These are phyloP conservation scores for Circaetus gallicus DNA, from an alignment of 2,113 vertebrate genomes.

Conservation along the genomic window DNA sequence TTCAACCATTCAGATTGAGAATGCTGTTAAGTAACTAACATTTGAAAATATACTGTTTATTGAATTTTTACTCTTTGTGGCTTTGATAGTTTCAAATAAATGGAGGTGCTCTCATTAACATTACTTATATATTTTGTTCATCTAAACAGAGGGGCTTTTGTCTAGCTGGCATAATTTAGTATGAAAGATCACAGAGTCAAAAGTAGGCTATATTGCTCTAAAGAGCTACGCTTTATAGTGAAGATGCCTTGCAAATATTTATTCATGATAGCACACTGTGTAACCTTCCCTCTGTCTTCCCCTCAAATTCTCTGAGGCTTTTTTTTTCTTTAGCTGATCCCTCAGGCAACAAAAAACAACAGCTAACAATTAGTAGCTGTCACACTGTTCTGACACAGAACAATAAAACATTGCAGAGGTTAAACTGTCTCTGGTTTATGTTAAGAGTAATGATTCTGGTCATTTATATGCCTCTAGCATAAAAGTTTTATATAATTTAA, in stretches of 20 bases:
- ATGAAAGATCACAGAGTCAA: neutral
- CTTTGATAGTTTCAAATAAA: neutral
- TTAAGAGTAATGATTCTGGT: neutral
- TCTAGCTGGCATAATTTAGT: neutral
- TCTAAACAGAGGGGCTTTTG: neutral
- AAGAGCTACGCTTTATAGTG: neutral
- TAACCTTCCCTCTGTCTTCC: neutral
- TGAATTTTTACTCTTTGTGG: neutral
- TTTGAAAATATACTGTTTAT: neutral
- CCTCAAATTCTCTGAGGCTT: neutral
- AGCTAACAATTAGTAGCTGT: constrained; percentile 17
- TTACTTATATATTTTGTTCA: neutral
- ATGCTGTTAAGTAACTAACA: neutral
- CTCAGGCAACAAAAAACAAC: neutral
- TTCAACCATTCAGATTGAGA: neutral
- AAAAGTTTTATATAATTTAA: neutral
- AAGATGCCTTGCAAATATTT: constrained; percentile 19
- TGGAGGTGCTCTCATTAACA: neutral
- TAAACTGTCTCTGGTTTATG: neutral
- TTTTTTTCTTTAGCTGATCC: neutral
- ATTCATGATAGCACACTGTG: neutral
- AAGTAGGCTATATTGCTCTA: neutral
- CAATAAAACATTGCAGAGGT: neutral
- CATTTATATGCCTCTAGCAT: neutral
- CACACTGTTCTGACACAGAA: neutral